Base-by-base conservation (phyloP, 2,797 vertebrate species). In the Psittacula echo region DNA sequence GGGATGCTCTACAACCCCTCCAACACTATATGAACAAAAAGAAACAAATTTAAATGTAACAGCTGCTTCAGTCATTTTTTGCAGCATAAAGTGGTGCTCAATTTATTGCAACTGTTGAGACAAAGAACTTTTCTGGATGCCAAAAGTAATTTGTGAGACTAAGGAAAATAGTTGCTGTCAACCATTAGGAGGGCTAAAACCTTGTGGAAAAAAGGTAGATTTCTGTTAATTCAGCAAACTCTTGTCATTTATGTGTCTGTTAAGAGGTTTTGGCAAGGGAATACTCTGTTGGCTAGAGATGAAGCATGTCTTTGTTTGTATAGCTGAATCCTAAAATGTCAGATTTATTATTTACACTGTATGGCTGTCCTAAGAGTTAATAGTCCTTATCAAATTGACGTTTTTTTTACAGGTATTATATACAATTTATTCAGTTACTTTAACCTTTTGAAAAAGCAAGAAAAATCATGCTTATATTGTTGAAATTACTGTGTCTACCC, bases 151-250 rank as follows among this genome's bases (percentile, higher is more conserved):
- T 39, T 50, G 16, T 44, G 29, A 39, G 24, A 34, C 29, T n/a
- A 50, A 74, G 54, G 20, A 84, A 32, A 80, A 68, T 8, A 83
- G 42, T 11, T 87, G 21, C 47, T 61, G 16, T 48, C 27, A 48
- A 70, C 11, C 72, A 56, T 27, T 48, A 85, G 51, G 29, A 64
- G 13, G 19, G 12, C 41, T 64, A 79, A 90, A 84, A 24, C 4
- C 39, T 34, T 30, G 10, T 22, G 20, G 30, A 3, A 56, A 70
- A 73, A 44, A 17, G 1, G 42, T 22, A 0, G 0, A 18, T 47
- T 22, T 53, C 76, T 48, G 9, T 56, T 30, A 73, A 85, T 85
- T 50, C 68, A 47, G 48, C 67, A n/a, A 27, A 37, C 9, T 54
- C 14, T n/a, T 81, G 3, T 24, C 6, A 11, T 6, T 62, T 65